Percentiles rank a stretch among this genome's conserved stretches.
Evolutionary conservation across 2,888 invertebrate species (phyloP).

Genomic region (Enchytraeus crypticus): DNA sequence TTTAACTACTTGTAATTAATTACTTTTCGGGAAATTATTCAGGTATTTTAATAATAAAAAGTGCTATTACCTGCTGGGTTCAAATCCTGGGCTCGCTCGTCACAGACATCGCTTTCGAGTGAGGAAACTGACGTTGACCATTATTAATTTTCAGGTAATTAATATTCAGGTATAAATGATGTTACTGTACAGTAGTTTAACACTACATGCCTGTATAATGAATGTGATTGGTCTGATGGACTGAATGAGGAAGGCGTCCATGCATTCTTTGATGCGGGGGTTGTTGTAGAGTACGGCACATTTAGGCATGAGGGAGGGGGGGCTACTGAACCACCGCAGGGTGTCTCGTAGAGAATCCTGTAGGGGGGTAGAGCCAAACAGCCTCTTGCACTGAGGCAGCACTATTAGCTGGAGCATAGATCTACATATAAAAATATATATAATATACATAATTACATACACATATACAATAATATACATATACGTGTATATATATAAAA

Average conservation of each 20-base stretch:
- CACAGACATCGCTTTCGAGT: too few species aligned
- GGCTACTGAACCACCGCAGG: slow-evolving; percentile 75
- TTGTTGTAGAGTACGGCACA: slow-evolving; percentile 55
- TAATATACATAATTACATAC: too few species aligned
- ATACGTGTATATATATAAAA: background rate
- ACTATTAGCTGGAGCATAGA: slow-evolving; percentile 40
- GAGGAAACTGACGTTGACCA: too few species aligned
- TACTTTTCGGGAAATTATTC: too few species aligned
- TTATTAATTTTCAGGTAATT: too few species aligned
- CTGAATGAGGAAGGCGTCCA: slow-evolving; percentile 77
- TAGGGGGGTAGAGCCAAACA: slow-evolving; percentile 59
- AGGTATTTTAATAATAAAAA: too few species aligned
- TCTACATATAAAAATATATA: background rate
- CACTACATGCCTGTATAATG: slow-evolving; percentile 54
- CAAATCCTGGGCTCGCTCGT: too few species aligned
- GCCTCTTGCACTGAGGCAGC: slow-evolving; percentile 41
- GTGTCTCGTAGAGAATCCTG: slow-evolving; percentile 77
- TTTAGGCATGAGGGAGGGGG: slow-evolving; percentile 69
- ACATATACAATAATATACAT: too few species aligned
- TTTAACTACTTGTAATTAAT: too few species aligned
- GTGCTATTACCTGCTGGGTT: too few species aligned
- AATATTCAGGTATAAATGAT: too few species aligned
- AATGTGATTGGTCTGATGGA: slow-evolving; percentile 71
- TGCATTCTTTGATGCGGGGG: slow-evolving; percentile 72
- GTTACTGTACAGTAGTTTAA: too few species aligned